These are phyloP conservation scores for Dryoscopus gambensis DNA, from an alignment of 2,113 vertebrate genomes.

Conservation along the genomic window DNA sequence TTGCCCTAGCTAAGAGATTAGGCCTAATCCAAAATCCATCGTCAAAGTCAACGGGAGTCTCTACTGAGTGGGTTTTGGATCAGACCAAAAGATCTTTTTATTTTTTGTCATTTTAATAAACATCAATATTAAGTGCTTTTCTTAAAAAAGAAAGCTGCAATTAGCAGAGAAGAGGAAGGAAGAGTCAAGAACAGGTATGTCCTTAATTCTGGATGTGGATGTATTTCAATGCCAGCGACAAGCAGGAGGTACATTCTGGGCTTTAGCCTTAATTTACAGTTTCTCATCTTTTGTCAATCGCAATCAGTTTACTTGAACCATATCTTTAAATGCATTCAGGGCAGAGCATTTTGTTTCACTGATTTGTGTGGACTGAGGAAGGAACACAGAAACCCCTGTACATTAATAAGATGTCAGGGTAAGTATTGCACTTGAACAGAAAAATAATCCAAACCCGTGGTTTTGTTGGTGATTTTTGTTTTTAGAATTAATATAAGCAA, in stretches of 20 bases:
- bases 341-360: conserved; percentile 40
- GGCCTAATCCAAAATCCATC: conserved; percentile 40
- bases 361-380: conserved; percentile 36
- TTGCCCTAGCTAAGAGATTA: conserved; percentile 18
- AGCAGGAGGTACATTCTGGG: neutral
- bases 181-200: conserved; percentile 36
- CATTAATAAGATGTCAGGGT: conserved; percentile 73
- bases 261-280: neutral
- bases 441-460: conserved; percentile 17
- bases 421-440: conserved; percentile 83
- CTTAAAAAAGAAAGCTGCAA: conserved; percentile 50
- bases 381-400: conserved; percentile 54
- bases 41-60: neutral
- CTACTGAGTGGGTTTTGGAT: conserved; percentile 21
- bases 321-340: neutral
- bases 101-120: conserved; percentile 48
- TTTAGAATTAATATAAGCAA: conserved; percentile 38
- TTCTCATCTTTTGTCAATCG: conserved; percentile 30
- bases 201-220: conserved; percentile 36
- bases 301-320: neutral
- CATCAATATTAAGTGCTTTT: conserved; percentile 73
- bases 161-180: conserved; percentile 42
- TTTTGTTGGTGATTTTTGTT: neutral
- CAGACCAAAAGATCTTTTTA: neutral
- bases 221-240: neutral